Base-by-base conservation (phyloP, 2,888 invertebrate species). In the Drosophila stalkeri region DNA sequence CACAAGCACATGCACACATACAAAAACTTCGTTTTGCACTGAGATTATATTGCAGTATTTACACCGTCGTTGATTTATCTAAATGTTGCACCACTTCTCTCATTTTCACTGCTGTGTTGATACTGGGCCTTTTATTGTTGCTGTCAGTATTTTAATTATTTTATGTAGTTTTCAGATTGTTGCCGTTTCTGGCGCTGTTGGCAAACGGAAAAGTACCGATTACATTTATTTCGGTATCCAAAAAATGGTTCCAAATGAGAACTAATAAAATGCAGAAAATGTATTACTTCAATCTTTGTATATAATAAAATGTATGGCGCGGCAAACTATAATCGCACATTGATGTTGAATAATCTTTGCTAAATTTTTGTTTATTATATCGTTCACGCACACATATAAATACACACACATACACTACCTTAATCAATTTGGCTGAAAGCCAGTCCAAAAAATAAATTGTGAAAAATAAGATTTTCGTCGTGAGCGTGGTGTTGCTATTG, bases 391-490 rank as follows among this genome's bases (percentile, higher is more conserved):
- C 60, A 68, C 67, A 62, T 52, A 16, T 47, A 66, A 52, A 68
- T 37, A 62, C 33, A 57, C 56, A 68, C 33, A 60, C 55, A 68
- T 62, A 51, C 52, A 64, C 63, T 55, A 8, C 33, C 68, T 70
- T 60, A 64, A 77, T 68, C 57, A 78, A 75, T 69, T 81, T 82
- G 82, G 81, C 84, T 62, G 70, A 78, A 81, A 80, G 81, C 81
- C 83, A 80, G 82, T 79, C 80, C 64, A 82, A 80, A 79, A 81
- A 82, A 80, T 66, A 66, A 71, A 69, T 76, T 80, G 80, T 75
- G 78, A 75, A 82, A 80, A 77, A 68, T 72, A 80, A 77, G 65
- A 69, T 70, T 63, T 73, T 73, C 52, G 37, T 44, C 35, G 67
- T 61, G 71, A 75, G 76, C 80, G 69, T 80, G 70, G 56, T 81